Conservation (phyloP, 2,113 vertebrate species). For the Indicator maculatus region DNA sequence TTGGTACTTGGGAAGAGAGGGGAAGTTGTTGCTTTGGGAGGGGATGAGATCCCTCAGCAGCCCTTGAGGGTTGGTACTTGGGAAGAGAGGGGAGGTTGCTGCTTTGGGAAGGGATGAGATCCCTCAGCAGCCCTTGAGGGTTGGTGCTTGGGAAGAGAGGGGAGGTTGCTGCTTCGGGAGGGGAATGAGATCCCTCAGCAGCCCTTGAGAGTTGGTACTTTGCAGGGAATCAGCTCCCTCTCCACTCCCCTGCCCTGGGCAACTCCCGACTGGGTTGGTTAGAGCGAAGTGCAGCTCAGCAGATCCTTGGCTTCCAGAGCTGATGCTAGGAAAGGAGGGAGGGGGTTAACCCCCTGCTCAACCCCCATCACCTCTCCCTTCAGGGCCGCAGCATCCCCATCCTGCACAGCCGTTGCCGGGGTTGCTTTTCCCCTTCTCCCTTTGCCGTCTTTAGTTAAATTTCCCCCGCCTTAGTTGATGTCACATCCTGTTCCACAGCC, state of each 20-base stretch:
- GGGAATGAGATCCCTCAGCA: not conserved
- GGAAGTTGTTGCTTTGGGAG: too few relatives aligned
- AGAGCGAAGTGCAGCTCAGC: too few relatives aligned
- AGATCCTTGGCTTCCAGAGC: too few relatives aligned
- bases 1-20: not conserved
- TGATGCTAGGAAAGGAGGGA: accelerated
- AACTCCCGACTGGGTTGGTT: too few relatives aligned
- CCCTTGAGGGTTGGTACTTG: not conserved
- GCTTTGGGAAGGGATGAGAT: not conserved
- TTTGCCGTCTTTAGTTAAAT: constrained; percentile 75
- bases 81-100: too few relatives aligned
- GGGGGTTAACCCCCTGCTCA: not conserved
- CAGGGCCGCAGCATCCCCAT: not conserved
- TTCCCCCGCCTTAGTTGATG: constrained; percentile 84
- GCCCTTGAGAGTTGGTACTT: not conserved
- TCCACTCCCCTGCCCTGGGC: not conserved
- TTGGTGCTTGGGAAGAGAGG: too few relatives aligned
- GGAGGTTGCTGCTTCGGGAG: not conserved
- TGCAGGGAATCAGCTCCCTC: too few relatives aligned
- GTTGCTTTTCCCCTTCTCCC: not conserved
- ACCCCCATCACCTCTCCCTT: not conserved
- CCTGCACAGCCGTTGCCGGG: not conserved
- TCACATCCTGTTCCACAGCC: constrained; percentile 84
- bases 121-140: too few relatives aligned
- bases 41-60: not conserved